Evolutionary conservation across 2,797 vertebrate genomes (phyloP).

Genomic region (Rachycentron canadum): DNA sequence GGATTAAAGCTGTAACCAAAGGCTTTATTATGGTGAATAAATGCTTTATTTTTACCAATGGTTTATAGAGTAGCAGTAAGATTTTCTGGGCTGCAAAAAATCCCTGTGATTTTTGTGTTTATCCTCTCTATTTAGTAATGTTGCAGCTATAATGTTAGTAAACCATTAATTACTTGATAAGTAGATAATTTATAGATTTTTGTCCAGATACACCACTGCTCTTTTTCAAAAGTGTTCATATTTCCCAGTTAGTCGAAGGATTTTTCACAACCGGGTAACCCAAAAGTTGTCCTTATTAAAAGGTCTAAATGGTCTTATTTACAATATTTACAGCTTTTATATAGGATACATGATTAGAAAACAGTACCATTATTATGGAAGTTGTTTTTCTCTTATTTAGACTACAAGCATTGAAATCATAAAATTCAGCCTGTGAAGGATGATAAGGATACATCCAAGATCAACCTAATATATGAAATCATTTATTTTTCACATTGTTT

Average conservation of each 20-base stretch:
- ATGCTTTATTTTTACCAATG: not conserved
- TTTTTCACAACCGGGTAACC: not conserved
- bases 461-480: constrained; percentile 73
- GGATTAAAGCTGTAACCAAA: not conserved
- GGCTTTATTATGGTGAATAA: not conserved
- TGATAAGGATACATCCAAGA: constrained; percentile 30
- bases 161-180: not conserved
- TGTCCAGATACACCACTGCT: not conserved
- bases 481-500: constrained; percentile 79
- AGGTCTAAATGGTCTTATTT: not conserved
- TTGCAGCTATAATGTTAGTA: not conserved
- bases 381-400: not conserved
- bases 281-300: not conserved
- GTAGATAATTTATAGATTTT: not conserved
- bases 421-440: constrained; percentile 16
- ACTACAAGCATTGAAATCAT: not conserved
- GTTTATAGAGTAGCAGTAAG: not conserved
- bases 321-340: not conserved
- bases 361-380: not conserved
- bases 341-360: not conserved
- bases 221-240: not conserved
- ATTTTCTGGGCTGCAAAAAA: not conserved
- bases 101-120: not conserved
- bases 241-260: too few relatives aligned
- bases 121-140: not conserved